Conservation (phyloP, 2,888 invertebrate species). For the Synanthedon myopaeformis region DNA sequence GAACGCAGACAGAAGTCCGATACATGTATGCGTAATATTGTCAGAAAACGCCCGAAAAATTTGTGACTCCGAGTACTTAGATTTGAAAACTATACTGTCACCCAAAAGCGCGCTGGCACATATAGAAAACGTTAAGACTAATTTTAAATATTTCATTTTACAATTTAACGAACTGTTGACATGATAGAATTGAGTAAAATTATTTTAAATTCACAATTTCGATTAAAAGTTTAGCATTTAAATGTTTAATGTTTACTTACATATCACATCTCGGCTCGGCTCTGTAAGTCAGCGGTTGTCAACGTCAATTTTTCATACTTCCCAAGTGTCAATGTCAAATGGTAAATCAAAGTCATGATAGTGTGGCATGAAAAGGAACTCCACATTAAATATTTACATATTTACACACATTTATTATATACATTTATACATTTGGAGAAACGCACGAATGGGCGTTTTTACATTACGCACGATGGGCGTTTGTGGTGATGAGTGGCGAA, state of each 20-base stretch:
- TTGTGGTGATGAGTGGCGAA: no score
- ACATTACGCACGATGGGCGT: no score
- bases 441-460: no score
- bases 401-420: no score
- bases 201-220: background rate
- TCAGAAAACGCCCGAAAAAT: slow-evolving; percentile 40
- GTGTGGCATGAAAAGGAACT: no score
- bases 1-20: slow-evolving; percentile 40
- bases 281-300: no score
- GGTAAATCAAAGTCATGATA: no score
- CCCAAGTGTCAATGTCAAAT: no score
- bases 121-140: slow-evolving; percentile 26
- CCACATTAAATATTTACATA: no score
- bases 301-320: no score
- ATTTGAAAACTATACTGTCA: slow-evolving; percentile 47
- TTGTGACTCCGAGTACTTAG: slow-evolving; percentile 34
- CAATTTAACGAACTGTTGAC: background rate
- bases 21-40: slow-evolving; percentile 32
- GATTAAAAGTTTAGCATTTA: background rate
- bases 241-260: background rate
- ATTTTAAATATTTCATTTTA: slow-evolving; percentile 31
- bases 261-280: no score
- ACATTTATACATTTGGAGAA: no score
- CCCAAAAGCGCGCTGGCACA: slow-evolving; percentile 31
- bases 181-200: background rate